Percentiles rank a stretch among this genome's conserved stretches.
Evolutionary conservation across 2,888 invertebrate genomes (phyloP).

Genomic region (Acanthosepion lycidas): DNA sequence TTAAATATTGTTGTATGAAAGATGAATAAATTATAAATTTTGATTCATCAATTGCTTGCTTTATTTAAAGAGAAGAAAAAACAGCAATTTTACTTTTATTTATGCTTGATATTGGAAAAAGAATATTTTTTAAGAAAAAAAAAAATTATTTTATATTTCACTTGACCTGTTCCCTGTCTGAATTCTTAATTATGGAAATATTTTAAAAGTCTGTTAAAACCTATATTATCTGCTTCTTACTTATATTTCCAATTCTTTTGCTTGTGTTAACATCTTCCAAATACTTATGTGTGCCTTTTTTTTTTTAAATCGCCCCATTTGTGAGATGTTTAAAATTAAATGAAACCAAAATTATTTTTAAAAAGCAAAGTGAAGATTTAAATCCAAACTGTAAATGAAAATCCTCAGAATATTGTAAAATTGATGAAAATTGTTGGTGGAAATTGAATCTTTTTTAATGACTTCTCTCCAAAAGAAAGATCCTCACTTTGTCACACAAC

Average conservation of each 20-base stretch:
- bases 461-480: not conserved
- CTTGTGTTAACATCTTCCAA: not conserved
- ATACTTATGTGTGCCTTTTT: not conserved
- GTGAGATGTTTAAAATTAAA: slow-evolving; percentile 11
- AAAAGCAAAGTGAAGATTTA: not conserved
- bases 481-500: not conserved
- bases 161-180: no score
- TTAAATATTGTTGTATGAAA: not conserved
- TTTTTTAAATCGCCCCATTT: not conserved
- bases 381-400: not conserved
- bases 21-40: not conserved
- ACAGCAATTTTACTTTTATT: not conserved
- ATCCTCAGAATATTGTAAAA: not conserved
- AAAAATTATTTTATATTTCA: not conserved
- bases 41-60: not conserved
- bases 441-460: not conserved
- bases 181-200: no score
- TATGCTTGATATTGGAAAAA: not conserved
- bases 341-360: not conserved
- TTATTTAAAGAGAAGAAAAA: not conserved
- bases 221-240: no score
- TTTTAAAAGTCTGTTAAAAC: no score
- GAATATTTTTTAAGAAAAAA: not conserved
- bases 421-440: not conserved
- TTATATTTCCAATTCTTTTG: not conserved